Base-by-base conservation (phyloP, 2,113 vertebrate genomes). In the Telmatochromis sp. region DNA sequence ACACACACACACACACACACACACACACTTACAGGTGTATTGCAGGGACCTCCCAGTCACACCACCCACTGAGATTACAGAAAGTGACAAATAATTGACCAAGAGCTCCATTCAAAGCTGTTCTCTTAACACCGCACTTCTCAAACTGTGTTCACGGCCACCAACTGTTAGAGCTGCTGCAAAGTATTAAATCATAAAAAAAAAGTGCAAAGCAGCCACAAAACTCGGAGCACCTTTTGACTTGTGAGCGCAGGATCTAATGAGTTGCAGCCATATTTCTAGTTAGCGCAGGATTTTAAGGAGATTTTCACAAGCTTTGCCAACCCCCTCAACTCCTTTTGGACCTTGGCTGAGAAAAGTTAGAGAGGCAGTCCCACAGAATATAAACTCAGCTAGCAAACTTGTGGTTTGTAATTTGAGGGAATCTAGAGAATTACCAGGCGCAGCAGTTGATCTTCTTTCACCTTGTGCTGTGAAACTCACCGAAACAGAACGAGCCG, bases 21-120 rank as follows among this genome's bases (percentile, higher is more conserved):
- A 31, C 28, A 31, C 28, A 57, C 4, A 35, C 65, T 85, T 85
- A 73, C 93, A 94, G 93, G 94, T 95, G 91, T 91, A 93, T 89
- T 82, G 21, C 60, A 81, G 81, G 85, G 94, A 93, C 92, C 90
- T 93, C 94, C 92, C 89, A 91, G 88, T 85, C 86, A 79, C 90
- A 91, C 88, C 90, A 91, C 93, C 91, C 89, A 92, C 91, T 7
- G 9, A 91, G 94, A 92, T 91, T 90, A 88, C 54, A 92, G 83
- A 81, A 89, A 93, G 81, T 93, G 91, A 90, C 91, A 87, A 40
- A 87, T 86, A 91, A 82, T 28, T 85, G 42, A 55, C 80, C 88
- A 53, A 87, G 87, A 88, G 51, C 19, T 17, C 12, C 15, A 85
- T 86, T 91, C 79, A 86, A 87, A 92, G 87, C 84, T 57, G 23